Percentiles rank a stretch among this genome's conserved stretches.
Conservation (phyloP, 2,888 invertebrate species). For the Dorcus parallelipipedus region DNA sequence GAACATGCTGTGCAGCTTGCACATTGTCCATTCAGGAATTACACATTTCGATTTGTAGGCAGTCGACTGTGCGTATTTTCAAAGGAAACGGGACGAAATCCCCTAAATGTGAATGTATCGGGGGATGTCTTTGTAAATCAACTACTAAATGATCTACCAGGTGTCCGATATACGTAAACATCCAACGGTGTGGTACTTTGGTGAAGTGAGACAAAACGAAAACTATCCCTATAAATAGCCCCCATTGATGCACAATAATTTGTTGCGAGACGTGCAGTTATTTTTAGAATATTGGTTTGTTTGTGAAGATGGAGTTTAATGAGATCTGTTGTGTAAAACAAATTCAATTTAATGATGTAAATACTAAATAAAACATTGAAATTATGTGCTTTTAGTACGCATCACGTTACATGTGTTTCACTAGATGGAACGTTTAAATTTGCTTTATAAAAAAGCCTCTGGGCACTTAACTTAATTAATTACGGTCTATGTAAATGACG, state of each 20-base stretch:
- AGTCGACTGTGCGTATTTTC: slow-evolving; percentile 27
- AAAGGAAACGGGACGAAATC: slow-evolving; percentile 29
- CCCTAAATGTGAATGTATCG: slow-evolving; percentile 28
- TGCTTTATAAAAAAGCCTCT: too few relatives aligned
- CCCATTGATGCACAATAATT: slow-evolving; percentile 13
- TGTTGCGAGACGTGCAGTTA: slow-evolving; percentile 5
- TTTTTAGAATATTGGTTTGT: slow-evolving; percentile 10
- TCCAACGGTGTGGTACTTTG: background rate
- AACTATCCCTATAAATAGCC: slow-evolving; percentile 12
- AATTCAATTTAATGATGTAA: background rate
- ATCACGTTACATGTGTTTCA: too few relatives aligned
- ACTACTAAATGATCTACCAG: slow-evolving; percentile 30
- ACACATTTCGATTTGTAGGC: slow-evolving; percentile 29
- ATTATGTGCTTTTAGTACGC: too few relatives aligned
- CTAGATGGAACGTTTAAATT: too few relatives aligned
- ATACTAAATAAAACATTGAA: too few relatives aligned
- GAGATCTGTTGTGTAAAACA: slow-evolving; percentile 6
- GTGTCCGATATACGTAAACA: slow-evolving; percentile 22
- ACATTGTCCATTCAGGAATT: slow-evolving; percentile 35
- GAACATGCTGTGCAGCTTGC: slow-evolving; percentile 26
- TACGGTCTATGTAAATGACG: too few relatives aligned
- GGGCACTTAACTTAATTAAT: too few relatives aligned
- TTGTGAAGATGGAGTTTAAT: slow-evolving; percentile 11
- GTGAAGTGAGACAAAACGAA: background rate
- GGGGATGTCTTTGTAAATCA: slow-evolving; percentile 32